Percentiles rank a stretch among this genome's conserved stretches.
These are phyloP conservation scores for Fistularia tabacaria DNA, from an alignment of 2,797 vertebrate genomes.

Conservation along the genomic window DNA sequence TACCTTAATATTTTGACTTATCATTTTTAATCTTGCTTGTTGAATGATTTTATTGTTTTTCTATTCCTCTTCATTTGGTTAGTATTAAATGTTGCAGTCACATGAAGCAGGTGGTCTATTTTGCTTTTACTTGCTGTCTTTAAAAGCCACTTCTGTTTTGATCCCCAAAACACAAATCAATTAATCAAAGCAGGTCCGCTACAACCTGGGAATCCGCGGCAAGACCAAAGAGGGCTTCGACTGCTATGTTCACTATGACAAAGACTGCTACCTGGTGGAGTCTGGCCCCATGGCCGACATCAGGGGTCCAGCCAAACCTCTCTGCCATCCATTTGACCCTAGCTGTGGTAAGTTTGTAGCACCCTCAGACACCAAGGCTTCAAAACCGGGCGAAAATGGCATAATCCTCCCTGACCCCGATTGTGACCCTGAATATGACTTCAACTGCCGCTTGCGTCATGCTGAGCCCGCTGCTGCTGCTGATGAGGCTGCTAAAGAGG, in stretches of 20 bases:
- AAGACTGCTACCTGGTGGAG: slow-evolving; percentile 70
- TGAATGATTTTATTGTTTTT: slow-evolving; percentile 29
- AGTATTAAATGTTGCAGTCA: slow-evolving; percentile 46
- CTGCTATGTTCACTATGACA: slow-evolving; percentile 79
- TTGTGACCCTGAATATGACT: slow-evolving; percentile 79
- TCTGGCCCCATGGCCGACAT: slow-evolving; percentile 28
- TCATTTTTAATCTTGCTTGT: slow-evolving; percentile 35
- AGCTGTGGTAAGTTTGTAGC: slow-evolving; percentile 62
- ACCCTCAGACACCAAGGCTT: slow-evolving; percentile 17
- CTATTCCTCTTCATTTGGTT: slow-evolving; percentile 32
- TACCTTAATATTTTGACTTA: slow-evolving; percentile 36
- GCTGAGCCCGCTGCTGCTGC: slow-evolving; percentile 26
- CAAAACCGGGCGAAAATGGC: slow-evolving; percentile 35
- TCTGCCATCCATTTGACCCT: slow-evolving; percentile 77
- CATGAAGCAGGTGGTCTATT: slow-evolving; percentile 49
- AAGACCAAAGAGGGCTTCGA: slow-evolving; percentile 79
- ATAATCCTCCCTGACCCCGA: slow-evolving; percentile 73
- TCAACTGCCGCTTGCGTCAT: slow-evolving; percentile 74
- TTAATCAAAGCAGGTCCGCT: slow-evolving; percentile 66
- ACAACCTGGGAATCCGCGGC: slow-evolving; percentile 67
- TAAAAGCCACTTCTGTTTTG: slow-evolving; percentile 47
- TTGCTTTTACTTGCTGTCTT: slow-evolving; percentile 41
- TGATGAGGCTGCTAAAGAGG: slow-evolving; percentile 30
- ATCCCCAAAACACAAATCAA: slow-evolving; percentile 38
- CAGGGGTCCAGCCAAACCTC: slow-evolving; percentile 47